phyloP scores from a whole-genome alignment of 1,140 invertebrate species.

The Delia radicum region DNA sequence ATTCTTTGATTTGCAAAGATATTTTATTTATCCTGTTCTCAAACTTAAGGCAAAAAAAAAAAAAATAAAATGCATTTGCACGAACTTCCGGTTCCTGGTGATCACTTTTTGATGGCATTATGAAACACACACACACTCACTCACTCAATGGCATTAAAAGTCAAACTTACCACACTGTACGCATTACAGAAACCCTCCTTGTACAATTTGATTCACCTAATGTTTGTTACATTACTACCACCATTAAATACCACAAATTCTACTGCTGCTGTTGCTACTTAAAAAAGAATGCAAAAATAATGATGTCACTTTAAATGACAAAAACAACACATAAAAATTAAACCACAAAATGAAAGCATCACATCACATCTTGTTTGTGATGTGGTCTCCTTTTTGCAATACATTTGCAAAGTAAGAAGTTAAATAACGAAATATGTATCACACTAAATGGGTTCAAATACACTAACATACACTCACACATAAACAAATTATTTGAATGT shows the following conservation, averaged over 20 bases:
- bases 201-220: too few species aligned
- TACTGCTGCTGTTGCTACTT: neutral
- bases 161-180: neutral
- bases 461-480: neutral
- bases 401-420: neutral
- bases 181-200: neutral
- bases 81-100: too few species aligned
- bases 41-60: too few species aligned
- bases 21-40: too few species aligned
- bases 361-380: neutral
- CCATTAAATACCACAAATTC: neutral
- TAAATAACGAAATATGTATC: conserved; percentile 5
- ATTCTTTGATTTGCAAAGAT: too few species aligned
- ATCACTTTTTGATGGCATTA: neutral
- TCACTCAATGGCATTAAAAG: neutral
- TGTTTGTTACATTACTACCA: neutral
- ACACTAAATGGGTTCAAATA: conserved; percentile 10
- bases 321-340: conserved; percentile 1
- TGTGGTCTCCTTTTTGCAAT: neutral
- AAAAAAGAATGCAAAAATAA: conserved; percentile 19
- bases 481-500: neutral
- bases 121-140: neutral
- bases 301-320: conserved; percentile 17
- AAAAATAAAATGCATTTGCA: too few species aligned
- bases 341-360: neutral